phyloP scores from a whole-genome alignment of 53 echinoderm and acorn worm genomes.

The Hippasteria phrygiana region DNA sequence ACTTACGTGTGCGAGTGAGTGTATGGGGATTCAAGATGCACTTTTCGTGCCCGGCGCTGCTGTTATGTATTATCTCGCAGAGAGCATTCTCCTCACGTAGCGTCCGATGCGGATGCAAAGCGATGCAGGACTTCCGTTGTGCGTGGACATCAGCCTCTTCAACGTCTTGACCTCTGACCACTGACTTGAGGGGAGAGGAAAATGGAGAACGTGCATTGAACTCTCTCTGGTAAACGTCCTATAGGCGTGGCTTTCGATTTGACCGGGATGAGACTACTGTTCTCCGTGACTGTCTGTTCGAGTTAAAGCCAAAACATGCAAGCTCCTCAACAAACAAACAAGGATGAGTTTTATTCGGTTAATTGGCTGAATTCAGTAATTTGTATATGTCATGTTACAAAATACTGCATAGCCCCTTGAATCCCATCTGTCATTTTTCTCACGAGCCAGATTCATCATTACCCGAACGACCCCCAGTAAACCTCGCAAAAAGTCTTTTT shows the following conservation, averaged over 20 bases:
- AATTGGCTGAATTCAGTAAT: too few species aligned
- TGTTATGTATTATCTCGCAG: background rate
- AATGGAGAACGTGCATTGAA: conserved; percentile 1
- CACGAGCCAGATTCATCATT: too few species aligned
- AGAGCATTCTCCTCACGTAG: conserved; percentile 6
- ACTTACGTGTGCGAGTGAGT: background rate
- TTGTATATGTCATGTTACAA: too few species aligned
- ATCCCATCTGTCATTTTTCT: too few species aligned
- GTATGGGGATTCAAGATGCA: background rate
- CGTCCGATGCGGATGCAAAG: background rate
- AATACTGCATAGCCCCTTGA: too few species aligned
- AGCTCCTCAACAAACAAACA: too few species aligned
- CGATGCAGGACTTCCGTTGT: conserved; percentile 5
- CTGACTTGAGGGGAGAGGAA: background rate
- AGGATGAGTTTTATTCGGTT: too few species aligned
- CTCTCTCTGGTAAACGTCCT: background rate
- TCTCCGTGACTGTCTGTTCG: too few species aligned
- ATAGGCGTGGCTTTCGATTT: background rate
- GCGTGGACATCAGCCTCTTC: background rate
- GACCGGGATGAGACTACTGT: too few species aligned
- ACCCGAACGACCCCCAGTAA: too few species aligned
- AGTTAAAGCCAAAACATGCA: too few species aligned
- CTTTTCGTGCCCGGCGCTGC: background rate
- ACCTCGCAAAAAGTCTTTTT: too few species aligned
- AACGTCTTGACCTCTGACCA: background rate